Evolutionary conservation across 2,888 invertebrate species (phyloP), one percentile per base, ranked within the genome.

Genomic region (Anticlea derivata): DNA sequence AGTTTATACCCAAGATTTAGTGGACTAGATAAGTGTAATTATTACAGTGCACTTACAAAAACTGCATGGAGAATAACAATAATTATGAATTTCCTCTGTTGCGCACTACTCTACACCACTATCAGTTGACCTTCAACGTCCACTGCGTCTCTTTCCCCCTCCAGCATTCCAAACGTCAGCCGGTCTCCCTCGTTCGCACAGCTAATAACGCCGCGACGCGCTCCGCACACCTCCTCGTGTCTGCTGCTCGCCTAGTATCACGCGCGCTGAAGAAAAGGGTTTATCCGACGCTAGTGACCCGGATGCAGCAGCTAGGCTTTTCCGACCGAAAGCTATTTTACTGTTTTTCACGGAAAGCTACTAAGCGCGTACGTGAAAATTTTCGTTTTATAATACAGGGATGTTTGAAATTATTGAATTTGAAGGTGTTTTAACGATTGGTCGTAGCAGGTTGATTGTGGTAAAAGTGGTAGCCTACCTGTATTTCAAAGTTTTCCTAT

Each of bases 251-350:
- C 89, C 90, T 89, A 86, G 90, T 90, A 89, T 85, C 87, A 81
- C 86, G 89, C 89, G 89, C 89, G 90, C 89, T 88, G 87, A 88
- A 89, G 90, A 90, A 90, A 89, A 90, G 90, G 89, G 90, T 90
- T 90, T 90, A 90, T 89, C 90, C 89, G 90, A 88, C 86, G 89
- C 82, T 51, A 73, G 78, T 79, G 83, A 80, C 86, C 80, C 80
- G 80, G 75, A 73, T 78, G 80, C 79, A 77, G 75, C 83, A 77
- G 75, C 83, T 81, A 83, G 79, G 81, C 83, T 90, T 63, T 90
- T 88, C 89, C 89, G 80, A 82, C 73, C 68, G 60, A 71, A 69
- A 67, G 44, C 73, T 61, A 71, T 68, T 70, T 55, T 61, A 65
- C 68, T 73, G 74, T 81, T 87, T 86, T 80, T 77, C 83, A 65